These are phyloP conservation scores for Xyrichtys novacula DNA, from an alignment of 2,797 vertebrate species.

Conservation along the genomic window DNA sequence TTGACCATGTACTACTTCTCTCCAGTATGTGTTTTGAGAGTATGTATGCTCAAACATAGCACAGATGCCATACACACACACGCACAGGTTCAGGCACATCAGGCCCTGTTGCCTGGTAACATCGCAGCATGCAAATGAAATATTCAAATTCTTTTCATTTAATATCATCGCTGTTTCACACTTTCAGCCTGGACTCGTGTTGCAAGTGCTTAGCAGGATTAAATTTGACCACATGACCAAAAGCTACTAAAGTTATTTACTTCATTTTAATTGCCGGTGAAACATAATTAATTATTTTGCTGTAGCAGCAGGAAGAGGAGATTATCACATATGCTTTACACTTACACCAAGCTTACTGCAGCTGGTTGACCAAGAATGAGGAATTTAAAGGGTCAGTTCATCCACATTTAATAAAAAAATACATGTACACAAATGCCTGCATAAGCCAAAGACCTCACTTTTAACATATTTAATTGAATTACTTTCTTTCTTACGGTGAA, in stretches of 20 bases:
- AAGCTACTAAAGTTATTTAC: constrained; percentile 24
- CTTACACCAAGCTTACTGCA: constrained; percentile 10
- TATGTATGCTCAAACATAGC: constrained; percentile 72
- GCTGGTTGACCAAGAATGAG: constrained; percentile 15
- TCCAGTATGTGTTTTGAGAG: constrained; percentile 59
- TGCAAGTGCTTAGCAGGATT: constrained; percentile 29
- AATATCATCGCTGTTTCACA: constrained; percentile 32
- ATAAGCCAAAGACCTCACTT: constrained; percentile 7
- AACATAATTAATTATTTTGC: constrained; percentile 20
- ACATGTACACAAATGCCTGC: background rate
- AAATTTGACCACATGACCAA: constrained; percentile 33
- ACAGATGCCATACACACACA: constrained; percentile 65
- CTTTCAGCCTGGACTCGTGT: constrained; percentile 30
- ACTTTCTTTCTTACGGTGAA: background rate
- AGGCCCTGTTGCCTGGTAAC: constrained; percentile 44
- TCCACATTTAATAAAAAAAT: constrained; percentile 7
- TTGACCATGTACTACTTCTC: constrained; percentile 67
- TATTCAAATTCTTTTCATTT: constrained; percentile 46
- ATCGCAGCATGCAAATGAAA: constrained; percentile 60
- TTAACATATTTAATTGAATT: background rate
- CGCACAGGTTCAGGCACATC: constrained; percentile 55
- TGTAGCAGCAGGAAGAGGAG: constrained; percentile 46
- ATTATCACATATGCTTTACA: constrained; percentile 20
- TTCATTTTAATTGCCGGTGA: constrained; percentile 10
- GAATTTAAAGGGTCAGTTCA: constrained; percentile 36